Base-by-base conservation (phyloP, 2,888 invertebrate genomes). In the Daptonema setosum region DNA sequence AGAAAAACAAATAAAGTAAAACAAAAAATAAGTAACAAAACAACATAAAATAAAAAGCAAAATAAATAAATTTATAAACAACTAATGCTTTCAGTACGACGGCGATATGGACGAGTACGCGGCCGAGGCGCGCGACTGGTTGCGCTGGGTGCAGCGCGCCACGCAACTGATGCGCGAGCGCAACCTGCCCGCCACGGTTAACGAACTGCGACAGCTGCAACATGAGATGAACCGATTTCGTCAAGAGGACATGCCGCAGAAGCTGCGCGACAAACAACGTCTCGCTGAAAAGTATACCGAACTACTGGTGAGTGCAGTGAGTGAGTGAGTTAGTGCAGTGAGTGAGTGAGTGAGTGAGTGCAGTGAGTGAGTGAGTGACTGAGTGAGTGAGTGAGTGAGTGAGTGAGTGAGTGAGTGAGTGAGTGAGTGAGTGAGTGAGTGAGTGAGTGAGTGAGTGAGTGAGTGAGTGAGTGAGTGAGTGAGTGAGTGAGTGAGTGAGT, bases 161-260 rank as follows among this genome's bases (percentile, higher is more conserved):
- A 67, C 61, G 20, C 60, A 60, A 8, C 57, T 65, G 20, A 63
- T 67, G 54, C 60, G 65, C 54, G 67, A 67, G 52, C 60, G 65
- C 1, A 61, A 58, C 14, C 57, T 65, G 28, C 62, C 62, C 26
- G 59, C 58, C 26, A 60, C 62, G 20, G 57, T 60, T 1, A 54
- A 20, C 26, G 66, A 67, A 43, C 53, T 62, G 1, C 41, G 52
- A 1, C 59, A 54, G 17, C 60, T 91, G 69, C 80, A 87, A 60
- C 80, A 83, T 62, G 93, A 95, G 76, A 82, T 87, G 68, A 82
- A 83, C 71, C 80, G 86, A 68, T 95, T 95, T 79, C 82, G 86
- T 70, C 83, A 82, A 69, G 91, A 93, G 70, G 93, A 95, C 74
- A 81, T 95, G 61, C 88, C 90, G 59, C 82, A 85, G 20, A 78